Base-by-base conservation (phyloP, 1,140 invertebrate species). In the Apis laboriosa region DNA sequence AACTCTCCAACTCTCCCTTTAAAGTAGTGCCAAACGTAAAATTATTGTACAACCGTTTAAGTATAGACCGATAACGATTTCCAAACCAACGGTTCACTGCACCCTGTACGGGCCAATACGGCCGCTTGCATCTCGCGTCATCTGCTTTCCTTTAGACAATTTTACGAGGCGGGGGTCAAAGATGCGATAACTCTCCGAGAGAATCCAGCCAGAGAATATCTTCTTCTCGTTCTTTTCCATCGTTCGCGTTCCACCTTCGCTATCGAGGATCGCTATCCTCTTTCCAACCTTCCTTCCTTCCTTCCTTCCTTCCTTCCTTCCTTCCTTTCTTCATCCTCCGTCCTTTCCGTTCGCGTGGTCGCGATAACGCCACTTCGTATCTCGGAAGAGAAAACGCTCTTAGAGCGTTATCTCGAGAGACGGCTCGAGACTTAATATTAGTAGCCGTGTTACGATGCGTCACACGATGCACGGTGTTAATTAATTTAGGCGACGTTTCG, bases 321-420 rank as follows among this genome's bases (percentile, higher is more conserved):
- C 66, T 72, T 74, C 58, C 53, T 56, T 43, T 0, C 34, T 43
- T 43, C 34, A 34, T 34, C 2, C 34, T 43, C 34, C 34, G 5
- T 43, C 34, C 34, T 43, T 43, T 43, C 34, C 34, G 5, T 7
- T 43, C 34, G 34, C 82, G 66, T 83, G 60, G 61, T 77, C 72
- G 76, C 49, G 87, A 88, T 88, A 88, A 88, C 86, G 75, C 66
- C 58, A 63, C 34, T 85, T 70, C 76, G 49, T 64, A 79, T 88
- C 83, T 72, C 55, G 80, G 43, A 75, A 75, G 77, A 7, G 89
- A 64, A 66, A 85, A 34, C 34, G 84, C 87, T 89, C 88, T 89
- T 89, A 89, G 74, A 83, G 66, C 75, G 84, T 61, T 89, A 89
- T 89, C 88, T 89, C 82, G 84, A 89, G 74, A 74, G 87, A 84